Evolutionary conservation across 92 coral and sea anemone genomes (phyloP).

Genomic region (Micromussa lordhowensis): DNA sequence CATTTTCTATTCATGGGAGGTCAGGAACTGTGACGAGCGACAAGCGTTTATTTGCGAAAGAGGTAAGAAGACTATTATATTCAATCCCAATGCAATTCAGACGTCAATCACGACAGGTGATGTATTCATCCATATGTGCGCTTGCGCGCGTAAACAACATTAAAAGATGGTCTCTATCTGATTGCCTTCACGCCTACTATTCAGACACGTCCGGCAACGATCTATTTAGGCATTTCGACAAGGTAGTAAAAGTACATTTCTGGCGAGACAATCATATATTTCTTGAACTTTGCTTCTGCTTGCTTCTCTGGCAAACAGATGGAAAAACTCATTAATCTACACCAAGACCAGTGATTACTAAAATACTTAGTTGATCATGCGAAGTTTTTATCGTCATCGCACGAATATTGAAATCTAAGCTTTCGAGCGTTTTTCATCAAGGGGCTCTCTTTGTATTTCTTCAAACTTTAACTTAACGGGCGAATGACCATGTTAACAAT

Average conservation of each 20-base stretch:
- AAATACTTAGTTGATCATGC: background rate
- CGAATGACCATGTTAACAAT: too few relatives aligned
- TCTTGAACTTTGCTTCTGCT: too few relatives aligned
- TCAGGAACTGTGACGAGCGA: conserved; percentile 51
- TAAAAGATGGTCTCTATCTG: too few relatives aligned
- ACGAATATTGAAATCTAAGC: background rate
- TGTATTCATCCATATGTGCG: conserved; percentile 18
- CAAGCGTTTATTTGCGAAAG: conserved; percentile 77
- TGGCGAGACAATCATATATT: too few relatives aligned
- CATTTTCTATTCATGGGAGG: conserved; percentile 61
- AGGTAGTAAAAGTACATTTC: background rate
- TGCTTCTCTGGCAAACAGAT: too few relatives aligned
- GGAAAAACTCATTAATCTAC: background rate
- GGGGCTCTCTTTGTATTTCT: too few relatives aligned
- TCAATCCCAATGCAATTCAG: background rate
- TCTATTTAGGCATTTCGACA: too few relatives aligned
- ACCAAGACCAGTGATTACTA: background rate
- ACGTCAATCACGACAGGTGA: background rate
- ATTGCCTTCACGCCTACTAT: too few relatives aligned
- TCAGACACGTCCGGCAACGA: too few relatives aligned
- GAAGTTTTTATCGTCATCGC: background rate
- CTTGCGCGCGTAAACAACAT: background rate
- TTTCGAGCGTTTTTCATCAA: background rate
- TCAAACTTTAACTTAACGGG: too few relatives aligned
- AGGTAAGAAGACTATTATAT: conserved; percentile 46